These are phyloP conservation scores for Drosophila pseudotakahashii DNA, from an alignment of 2,888 invertebrate species.

Conservation along the genomic window DNA sequence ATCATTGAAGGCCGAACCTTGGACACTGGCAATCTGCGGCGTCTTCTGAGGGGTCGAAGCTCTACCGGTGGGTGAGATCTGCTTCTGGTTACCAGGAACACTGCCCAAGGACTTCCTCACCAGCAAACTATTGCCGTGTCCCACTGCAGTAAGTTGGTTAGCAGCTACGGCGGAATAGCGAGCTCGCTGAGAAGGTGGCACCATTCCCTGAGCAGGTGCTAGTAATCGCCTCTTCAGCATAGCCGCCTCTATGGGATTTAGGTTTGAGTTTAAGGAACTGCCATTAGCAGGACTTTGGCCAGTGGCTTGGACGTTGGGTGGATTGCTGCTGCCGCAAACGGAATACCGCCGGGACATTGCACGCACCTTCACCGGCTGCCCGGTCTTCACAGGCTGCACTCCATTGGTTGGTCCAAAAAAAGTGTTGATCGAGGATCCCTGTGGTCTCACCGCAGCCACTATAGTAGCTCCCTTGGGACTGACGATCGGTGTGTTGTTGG, in stretches of 20 bases:
- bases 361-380: not conserved
- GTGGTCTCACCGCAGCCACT: constrained; percentile 13
- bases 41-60: constrained; percentile 23
- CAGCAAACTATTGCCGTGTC: constrained; percentile 34
- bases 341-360: constrained; percentile 60
- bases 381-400: not conserved
- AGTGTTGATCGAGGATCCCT: constrained; percentile 14
- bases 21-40: constrained; percentile 55
- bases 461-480: constrained; percentile 4
- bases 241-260: constrained; percentile 8
- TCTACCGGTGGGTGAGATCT: constrained; percentile 27
- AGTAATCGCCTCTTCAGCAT: constrained; percentile 58
- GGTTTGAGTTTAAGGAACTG: not conserved
- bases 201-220: not conserved
- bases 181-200: constrained; percentile 43
- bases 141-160: not conserved
- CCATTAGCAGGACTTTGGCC: not conserved
- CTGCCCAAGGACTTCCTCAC: constrained; percentile 27
- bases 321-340: constrained; percentile 48
- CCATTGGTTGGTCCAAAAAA: constrained; percentile 12
- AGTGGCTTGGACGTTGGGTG: not conserved
- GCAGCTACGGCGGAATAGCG: constrained; percentile 38
- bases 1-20: constrained; percentile 36
- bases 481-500: not conserved
- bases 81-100: constrained; percentile 20